These are phyloP conservation scores for Dasysyrphus tricinctus DNA, from an alignment of 2,888 invertebrate genomes.

Conservation along the genomic window DNA sequence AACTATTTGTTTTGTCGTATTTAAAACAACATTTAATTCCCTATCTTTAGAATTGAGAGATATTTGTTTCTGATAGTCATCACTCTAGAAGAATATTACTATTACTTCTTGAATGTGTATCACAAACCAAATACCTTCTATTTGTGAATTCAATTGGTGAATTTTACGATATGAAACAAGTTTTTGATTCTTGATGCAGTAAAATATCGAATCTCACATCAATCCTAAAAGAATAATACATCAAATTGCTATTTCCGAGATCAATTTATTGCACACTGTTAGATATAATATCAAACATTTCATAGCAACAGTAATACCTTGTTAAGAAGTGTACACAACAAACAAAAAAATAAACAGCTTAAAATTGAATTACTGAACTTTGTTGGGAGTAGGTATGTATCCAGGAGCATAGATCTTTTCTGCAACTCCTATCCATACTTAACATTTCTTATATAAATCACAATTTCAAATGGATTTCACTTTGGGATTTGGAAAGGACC, in stretches of 20 bases:
- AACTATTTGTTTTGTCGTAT: neutral
- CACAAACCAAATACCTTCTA: too few species aligned
- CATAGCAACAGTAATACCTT: neutral
- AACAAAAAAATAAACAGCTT: neutral
- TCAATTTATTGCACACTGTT: neutral
- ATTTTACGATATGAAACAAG: too few species aligned
- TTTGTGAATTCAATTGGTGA: too few species aligned
- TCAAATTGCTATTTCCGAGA: neutral
- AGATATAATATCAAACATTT: neutral
- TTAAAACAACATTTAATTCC: neutral
- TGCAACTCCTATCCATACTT: neutral
- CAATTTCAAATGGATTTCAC: constrained; percentile 7
- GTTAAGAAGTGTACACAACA: too few species aligned
- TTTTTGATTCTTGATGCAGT: too few species aligned
- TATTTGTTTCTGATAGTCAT: too few species aligned
- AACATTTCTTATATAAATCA: neutral
- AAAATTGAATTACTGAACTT: neutral
- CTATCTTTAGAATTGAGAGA: too few species aligned
- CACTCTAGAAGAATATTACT: too few species aligned
- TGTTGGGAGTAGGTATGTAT: neutral
- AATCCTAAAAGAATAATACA: too few species aligned
- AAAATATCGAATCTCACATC: too few species aligned
- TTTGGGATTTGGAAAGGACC: neutral
- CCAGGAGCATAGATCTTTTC: neutral
- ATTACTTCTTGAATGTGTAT: too few species aligned